Evolutionary conservation across 2,888 invertebrate species (phyloP).

Genomic region (Salpingus planirostris): DNA sequence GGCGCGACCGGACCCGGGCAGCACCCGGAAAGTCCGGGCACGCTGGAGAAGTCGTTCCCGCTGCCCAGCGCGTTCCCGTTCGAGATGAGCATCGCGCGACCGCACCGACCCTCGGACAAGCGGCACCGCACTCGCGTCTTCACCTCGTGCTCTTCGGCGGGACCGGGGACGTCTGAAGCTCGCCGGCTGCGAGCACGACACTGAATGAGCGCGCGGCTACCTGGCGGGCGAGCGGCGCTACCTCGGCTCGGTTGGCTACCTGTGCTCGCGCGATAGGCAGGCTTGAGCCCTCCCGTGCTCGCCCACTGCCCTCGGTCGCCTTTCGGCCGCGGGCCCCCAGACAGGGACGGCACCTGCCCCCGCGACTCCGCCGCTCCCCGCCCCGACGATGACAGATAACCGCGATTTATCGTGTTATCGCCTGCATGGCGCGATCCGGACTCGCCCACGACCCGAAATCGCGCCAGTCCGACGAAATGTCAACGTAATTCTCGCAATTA

Average conservation of each 20-base stretch:
- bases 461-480: too few relatives aligned
- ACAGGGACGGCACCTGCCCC: too few relatives aligned
- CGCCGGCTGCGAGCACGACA: constrained; percentile 41
- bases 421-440: too few relatives aligned
- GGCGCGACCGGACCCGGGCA: constrained; percentile 49
- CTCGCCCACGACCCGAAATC: too few relatives aligned
- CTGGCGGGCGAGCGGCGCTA: constrained; percentile 39
- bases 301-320: constrained; percentile 38
- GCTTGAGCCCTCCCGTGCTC: constrained; percentile 37
- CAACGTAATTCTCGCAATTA: too few relatives aligned
- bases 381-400: too few relatives aligned
- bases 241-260: constrained; percentile 42
- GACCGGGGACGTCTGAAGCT: constrained; percentile 31
- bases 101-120: background rate
- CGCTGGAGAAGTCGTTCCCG: constrained; percentile 42
- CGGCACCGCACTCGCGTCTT: background rate
- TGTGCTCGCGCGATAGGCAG: constrained; percentile 40
- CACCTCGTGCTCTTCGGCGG: background rate
- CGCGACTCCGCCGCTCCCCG: too few relatives aligned
- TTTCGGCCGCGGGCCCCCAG: too few relatives aligned
- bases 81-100: constrained; percentile 54
- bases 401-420: too few relatives aligned
- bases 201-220: constrained; percentile 42
- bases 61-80: constrained; percentile 52
- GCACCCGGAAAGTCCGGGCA: constrained; percentile 39